A percentile compares a stretch with the other conserved stretches of the same genome.
These are phyloP conservation scores for Andrena bicolor DNA, from an alignment of 2,888 invertebrate genomes.

Conservation along the genomic window DNA sequence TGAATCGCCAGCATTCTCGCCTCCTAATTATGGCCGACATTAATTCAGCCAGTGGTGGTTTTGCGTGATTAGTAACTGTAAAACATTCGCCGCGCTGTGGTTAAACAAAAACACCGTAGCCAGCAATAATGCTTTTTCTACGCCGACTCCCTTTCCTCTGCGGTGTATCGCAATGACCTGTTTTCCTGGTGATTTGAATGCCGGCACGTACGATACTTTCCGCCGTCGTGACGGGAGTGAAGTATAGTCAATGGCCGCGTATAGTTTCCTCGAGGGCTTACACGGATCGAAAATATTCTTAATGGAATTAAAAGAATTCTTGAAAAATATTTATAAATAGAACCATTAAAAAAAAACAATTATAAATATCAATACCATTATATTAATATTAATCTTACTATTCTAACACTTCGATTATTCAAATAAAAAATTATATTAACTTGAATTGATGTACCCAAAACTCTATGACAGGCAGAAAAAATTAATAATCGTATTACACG, in stretches of 20 bases:
- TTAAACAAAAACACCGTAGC: constrained; percentile 23
- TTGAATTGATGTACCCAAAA: too few species aligned
- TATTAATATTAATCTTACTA: too few species aligned
- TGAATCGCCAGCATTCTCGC: neutral
- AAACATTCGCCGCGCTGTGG: constrained; percentile 19
- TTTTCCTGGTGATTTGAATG: constrained; percentile 75
- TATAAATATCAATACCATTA: too few species aligned
- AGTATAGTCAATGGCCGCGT: constrained; percentile 15
- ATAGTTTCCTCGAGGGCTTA: neutral
- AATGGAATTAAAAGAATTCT: neutral
- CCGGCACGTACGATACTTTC: constrained; percentile 70
- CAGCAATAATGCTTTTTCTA: constrained; percentile 34
- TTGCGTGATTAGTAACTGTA: constrained; percentile 18
- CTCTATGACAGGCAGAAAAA: too few species aligned
- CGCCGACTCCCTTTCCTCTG: constrained; percentile 23
- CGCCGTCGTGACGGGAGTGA: constrained; percentile 45
- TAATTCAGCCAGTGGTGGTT: constrained; percentile 28
- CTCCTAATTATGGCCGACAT: constrained; percentile 32
- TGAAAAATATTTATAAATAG: neutral
- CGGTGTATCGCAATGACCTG: constrained; percentile 60
- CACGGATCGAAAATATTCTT: neutral
- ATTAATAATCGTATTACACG: too few species aligned
- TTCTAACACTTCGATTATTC: too few species aligned
- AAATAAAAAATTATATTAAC: too few species aligned
- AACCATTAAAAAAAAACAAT: too few species aligned